Evolutionary conservation across 92 coral and sea anemone genomes (phyloP).

Genomic region (Heliopora coerulea): DNA sequence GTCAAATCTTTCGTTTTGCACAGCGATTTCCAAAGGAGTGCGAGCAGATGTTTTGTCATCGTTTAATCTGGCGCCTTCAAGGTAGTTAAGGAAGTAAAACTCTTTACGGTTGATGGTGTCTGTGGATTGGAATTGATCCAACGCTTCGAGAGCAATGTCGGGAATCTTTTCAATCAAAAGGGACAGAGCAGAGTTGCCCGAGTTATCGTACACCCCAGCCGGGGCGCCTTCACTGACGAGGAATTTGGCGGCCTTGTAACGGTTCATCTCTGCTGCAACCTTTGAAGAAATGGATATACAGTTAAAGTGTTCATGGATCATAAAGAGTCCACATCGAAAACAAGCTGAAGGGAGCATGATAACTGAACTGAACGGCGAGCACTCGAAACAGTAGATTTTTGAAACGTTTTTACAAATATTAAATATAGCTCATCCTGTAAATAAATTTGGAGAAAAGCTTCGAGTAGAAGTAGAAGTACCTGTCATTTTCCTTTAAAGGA

Average conservation of each 20-base stretch:
- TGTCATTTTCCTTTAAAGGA: no score
- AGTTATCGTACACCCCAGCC: constrained; percentile 64
- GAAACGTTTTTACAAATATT: no score
- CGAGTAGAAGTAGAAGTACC: no score
- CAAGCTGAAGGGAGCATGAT: no score
- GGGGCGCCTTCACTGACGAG: constrained; percentile 64
- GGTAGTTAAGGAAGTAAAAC: constrained; percentile 36
- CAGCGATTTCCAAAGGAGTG: constrained; percentile 34
- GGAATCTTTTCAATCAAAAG: constrained; percentile 68
- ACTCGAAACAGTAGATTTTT: no score
- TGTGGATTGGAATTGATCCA: constrained; percentile 27
- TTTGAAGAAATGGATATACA: neutral
- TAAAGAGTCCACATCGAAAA: no score
- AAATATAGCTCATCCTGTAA: no score
- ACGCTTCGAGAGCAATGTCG: constrained; percentile 46
- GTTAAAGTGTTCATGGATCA: no score
- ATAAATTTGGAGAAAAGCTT: no score
- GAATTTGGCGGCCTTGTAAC: constrained; percentile 48
- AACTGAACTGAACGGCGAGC: no score
- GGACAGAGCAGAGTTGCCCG: constrained; percentile 61
- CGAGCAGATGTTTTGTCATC: constrained; percentile 25
- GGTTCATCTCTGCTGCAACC: constrained; percentile 39
- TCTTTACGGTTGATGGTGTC: constrained; percentile 33
- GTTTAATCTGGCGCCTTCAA: constrained; percentile 27
- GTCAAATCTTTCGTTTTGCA: constrained; percentile 47